Conservation (phyloP, 2,888 invertebrate genomes). For the Temnothorax unifasciatus region DNA sequence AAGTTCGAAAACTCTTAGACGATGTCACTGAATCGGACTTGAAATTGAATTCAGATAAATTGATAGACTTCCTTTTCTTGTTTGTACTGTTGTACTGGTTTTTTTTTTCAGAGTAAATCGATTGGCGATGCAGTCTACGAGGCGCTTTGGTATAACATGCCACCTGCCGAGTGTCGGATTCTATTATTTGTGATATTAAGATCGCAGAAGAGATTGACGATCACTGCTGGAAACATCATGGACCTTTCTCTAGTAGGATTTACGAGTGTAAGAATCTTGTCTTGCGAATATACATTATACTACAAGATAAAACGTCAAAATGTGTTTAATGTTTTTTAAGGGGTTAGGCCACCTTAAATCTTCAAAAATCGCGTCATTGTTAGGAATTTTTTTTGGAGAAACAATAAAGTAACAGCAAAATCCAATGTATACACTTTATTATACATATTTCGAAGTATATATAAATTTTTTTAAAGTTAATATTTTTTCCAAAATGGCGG, state of each 20-base stretch:
- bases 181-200: constrained; percentile 66
- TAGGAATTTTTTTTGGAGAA: too few species aligned
- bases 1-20: background rate
- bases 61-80: background rate
- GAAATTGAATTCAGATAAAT: background rate
- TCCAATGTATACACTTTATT: too few species aligned
- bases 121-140: constrained; percentile 63
- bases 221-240: constrained; percentile 70
- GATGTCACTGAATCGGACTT: background rate
- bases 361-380: too few species aligned
- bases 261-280: constrained; percentile 62
- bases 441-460: too few species aligned
- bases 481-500: too few species aligned
- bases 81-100: background rate
- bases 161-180: constrained; percentile 55
- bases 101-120: constrained; percentile 61
- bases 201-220: constrained; percentile 65
- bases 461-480: too few species aligned
- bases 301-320: too few species aligned
- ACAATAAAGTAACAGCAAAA: too few species aligned
- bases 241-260: constrained; percentile 68
- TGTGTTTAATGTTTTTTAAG: too few species aligned
- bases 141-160: constrained; percentile 67
- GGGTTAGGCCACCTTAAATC: too few species aligned
- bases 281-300: background rate